These are phyloP conservation scores for Tetanocera ferruginea DNA, from an alignment of 2,888 invertebrate species.

Conservation along the genomic window DNA sequence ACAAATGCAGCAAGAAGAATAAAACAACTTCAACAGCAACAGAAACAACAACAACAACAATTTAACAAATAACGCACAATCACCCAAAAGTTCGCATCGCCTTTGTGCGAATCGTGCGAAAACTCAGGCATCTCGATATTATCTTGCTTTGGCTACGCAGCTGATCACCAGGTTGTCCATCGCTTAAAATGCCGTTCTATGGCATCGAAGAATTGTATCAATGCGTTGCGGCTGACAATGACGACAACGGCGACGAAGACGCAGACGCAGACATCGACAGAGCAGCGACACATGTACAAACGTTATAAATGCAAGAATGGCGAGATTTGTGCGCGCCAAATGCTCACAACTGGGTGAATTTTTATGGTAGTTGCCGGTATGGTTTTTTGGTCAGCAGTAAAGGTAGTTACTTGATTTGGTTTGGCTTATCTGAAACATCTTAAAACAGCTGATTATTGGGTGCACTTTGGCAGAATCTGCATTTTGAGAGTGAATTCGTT, in stretches of 20 bases:
- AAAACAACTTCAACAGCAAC: slow-evolving; percentile 7
- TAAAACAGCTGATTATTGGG: slow-evolving; percentile 7
- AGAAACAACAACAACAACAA: slow-evolving; percentile 16
- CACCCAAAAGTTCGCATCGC: slow-evolving; percentile 42
- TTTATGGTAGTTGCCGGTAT: background rate
- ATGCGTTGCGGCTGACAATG: background rate
- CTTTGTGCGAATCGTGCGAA: slow-evolving; percentile 33
- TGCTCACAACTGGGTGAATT: slow-evolving; percentile 20
- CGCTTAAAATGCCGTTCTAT: slow-evolving; percentile 24
- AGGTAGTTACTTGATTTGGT: background rate
- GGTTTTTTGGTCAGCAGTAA: background rate
- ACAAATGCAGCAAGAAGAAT: slow-evolving; percentile 29
- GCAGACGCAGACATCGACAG: background rate
- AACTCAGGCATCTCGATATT: background rate
- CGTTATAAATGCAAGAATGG: slow-evolving; percentile 4
- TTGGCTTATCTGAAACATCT: background rate
- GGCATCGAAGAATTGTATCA: slow-evolving; percentile 15
- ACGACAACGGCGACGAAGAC: background rate
- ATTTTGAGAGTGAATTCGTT: background rate
- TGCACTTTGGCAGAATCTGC: background rate
- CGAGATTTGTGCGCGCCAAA: background rate
- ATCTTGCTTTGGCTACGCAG: background rate
- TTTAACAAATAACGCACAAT: slow-evolving; percentile 42
- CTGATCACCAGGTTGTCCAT: slow-evolving; percentile 38
- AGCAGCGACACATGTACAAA: background rate